Percentiles rank a stretch among this genome's conserved stretches.
These are phyloP conservation scores for Lamellibrachia luymesi DNA, from an alignment of 1,140 invertebrate species.

Conservation along the genomic window DNA sequence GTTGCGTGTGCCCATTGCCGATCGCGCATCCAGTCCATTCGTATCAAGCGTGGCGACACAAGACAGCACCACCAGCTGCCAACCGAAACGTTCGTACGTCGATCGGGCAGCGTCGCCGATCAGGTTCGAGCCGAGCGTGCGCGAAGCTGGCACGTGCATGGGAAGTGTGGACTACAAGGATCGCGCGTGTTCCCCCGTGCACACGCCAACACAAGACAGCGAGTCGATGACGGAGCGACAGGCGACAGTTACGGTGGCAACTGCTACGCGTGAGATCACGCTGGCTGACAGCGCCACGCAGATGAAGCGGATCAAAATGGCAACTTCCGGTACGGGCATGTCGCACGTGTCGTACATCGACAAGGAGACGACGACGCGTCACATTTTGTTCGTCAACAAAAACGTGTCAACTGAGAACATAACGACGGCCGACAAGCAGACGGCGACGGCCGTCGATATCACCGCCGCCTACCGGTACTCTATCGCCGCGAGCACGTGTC, in stretches of 20 bases:
- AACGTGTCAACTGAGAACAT: constrained; percentile 24
- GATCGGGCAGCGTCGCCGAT: constrained; percentile 7
- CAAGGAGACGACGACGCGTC: constrained; percentile 25
- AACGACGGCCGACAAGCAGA: constrained; percentile 19
- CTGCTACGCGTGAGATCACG: not conserved
- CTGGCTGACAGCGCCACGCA: constrained; percentile 7
- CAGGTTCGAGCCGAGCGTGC: not conserved
- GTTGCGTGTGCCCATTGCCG: not conserved
- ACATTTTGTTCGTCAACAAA: constrained; percentile 21
- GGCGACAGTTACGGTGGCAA: not conserved
- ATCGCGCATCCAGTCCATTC: not conserved
- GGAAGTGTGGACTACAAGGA: not conserved
- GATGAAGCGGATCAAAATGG: constrained; percentile 2
- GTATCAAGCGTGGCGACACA: not conserved
- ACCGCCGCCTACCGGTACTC: constrained; percentile 17
- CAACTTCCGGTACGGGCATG: constrained; percentile 16
- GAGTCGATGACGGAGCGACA: not conserved
- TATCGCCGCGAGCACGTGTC: not conserved
- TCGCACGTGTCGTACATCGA: constrained; percentile 11
- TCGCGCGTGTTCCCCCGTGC: not conserved
- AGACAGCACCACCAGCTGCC: not conserved
- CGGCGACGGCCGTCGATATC: constrained; percentile 21
- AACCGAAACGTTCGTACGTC: not conserved
- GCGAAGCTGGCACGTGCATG: not conserved
- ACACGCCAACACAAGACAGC: not conserved